Conservation (phyloP, 2,113 vertebrate species). For the Erpornis zantholeuca region DNA sequence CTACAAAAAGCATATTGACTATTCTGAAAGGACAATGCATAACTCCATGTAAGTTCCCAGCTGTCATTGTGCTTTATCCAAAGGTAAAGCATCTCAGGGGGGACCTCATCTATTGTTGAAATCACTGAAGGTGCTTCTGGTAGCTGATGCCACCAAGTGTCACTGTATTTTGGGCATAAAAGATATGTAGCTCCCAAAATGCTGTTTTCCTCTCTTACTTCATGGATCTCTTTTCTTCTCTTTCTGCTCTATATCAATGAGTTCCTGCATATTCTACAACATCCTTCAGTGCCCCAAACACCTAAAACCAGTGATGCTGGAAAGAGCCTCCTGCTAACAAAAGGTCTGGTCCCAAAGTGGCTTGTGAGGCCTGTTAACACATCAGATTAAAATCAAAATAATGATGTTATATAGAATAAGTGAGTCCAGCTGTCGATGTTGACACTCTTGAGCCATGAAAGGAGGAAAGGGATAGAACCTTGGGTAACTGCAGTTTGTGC, state of each 20-base stretch:
- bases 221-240: background rate
- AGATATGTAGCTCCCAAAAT: background rate
- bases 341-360: background rate
- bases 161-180: background rate
- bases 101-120: background rate
- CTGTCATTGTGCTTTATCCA: background rate
- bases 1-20: background rate
- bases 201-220: background rate
- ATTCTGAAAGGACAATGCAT: background rate
- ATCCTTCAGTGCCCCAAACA: background rate
- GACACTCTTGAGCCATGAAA: background rate
- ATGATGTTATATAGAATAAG: background rate
- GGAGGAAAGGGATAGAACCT: background rate
- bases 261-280: background rate
- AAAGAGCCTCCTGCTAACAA: background rate
- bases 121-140: background rate
- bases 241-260: background rate
- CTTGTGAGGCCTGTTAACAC: background rate
- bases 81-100: background rate
- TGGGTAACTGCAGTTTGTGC: background rate
- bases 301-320: background rate
- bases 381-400: constrained; percentile 8
- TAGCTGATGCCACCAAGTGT: background rate
- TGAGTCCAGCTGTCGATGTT: background rate
- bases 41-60: background rate